Conservation (phyloP, 2,113 vertebrate genomes). For the Oryzias curvinotus region DNA sequence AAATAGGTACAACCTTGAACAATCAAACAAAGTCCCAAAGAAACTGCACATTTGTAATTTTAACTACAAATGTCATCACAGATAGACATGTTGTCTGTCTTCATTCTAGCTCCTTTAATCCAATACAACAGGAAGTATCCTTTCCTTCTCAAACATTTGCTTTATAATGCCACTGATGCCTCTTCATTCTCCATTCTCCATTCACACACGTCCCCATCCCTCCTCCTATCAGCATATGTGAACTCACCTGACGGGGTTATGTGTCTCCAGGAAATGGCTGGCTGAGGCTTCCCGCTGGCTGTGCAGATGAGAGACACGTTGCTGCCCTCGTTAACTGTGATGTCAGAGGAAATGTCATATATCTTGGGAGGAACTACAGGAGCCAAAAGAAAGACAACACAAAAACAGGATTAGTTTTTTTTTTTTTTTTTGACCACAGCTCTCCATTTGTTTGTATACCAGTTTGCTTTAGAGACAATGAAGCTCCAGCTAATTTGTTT, state of each 20-base stretch:
- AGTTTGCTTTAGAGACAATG: background rate
- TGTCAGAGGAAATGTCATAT: slow-evolving; percentile 89
- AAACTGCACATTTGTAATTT: background rate
- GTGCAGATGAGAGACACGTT: slow-evolving; percentile 93
- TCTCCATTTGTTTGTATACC: background rate
- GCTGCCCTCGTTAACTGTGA: slow-evolving; percentile 93
- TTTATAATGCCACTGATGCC: slow-evolving; percentile 47
- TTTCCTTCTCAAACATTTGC: slow-evolving; percentile 19
- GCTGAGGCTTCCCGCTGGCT: slow-evolving; percentile 95
- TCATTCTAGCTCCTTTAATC: slow-evolving; percentile 4
- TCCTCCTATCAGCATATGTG: slow-evolving; percentile 46
- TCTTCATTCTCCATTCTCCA: slow-evolving; percentile 34
- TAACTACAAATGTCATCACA: background rate
- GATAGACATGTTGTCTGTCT: background rate
- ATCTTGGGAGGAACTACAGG: slow-evolving; percentile 95
- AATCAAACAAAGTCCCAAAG: background rate
- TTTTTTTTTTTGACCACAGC: slow-evolving; percentile 1
- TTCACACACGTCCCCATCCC: slow-evolving; percentile 18
- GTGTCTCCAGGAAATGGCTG: slow-evolving; percentile 95
- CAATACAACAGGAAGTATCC: slow-evolving; percentile 19
- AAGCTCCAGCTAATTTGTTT: background rate
- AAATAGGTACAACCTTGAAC: background rate
- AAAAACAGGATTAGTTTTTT: slow-evolving; percentile 47
- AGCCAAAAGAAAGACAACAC: slow-evolving; percentile 29
- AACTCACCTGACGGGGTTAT: slow-evolving; percentile 94